Evolutionary conservation across 2,888 invertebrate species (phyloP), one percentile per base, ranked within the genome.

Genomic region (Agonopterix alstromeriana): DNA sequence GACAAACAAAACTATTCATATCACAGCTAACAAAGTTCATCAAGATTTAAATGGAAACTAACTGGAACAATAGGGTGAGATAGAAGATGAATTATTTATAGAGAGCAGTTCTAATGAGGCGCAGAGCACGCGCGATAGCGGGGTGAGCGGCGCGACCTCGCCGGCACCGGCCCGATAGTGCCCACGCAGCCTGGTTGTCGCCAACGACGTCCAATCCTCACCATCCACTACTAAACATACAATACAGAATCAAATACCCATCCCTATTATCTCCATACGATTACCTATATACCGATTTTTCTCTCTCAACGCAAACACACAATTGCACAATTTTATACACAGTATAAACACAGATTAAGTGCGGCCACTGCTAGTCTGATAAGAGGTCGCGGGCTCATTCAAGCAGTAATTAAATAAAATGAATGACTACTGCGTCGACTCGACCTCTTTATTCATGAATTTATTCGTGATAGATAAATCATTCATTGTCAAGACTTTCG

Each of bases 121-220:
- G 70, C 67, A 67, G 66, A 63, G 65, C 63, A 62, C 59, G 61
- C 10, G 66, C 65, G 84, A 82, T 84, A 83, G 79, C 71, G 72
- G 86, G 86, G 86, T 84, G 85, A 85, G 79, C 83, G 78, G 81
- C 85, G 84, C 85, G 86, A 84, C 81, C 79, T 67, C 63, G 57
- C 52, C 49, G 55, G 27, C 27, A 27, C 57, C 59, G 11, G 42
- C 27, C 49, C 53, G 85, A 85, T 84, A 84, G 77, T 68, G 82
- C 87, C 87, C 86, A 85, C 87, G 87, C 86, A 87, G 87, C 81
- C 87, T 72, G 84, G 80, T 82, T 85, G 87, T 86, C 87, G 85
- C 87, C 87, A 71, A 61, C 74, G 59, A 71, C 38, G 9, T n/a
- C 38, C 10, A 38, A 38, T n/a, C 38, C 38, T 9, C 38, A 27